Evolutionary conservation across 2,888 invertebrate species (phyloP).

Genomic region (Microctonus hyperodae): DNA sequence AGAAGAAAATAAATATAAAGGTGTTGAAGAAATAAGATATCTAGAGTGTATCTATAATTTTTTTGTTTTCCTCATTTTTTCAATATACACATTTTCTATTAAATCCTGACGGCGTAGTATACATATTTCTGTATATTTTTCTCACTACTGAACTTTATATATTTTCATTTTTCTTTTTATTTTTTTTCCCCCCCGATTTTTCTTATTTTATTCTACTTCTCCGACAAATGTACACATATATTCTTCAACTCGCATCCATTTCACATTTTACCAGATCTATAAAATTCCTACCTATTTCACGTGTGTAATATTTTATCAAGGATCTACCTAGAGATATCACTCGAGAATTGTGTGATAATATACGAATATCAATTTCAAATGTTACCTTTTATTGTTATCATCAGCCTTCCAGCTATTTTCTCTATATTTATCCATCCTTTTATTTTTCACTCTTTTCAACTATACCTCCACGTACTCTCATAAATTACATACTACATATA

Average conservation of each 20-base stretch:
- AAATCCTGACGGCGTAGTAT: conserved; percentile 36
- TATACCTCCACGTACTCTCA: neutral
- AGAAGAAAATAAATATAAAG: neutral
- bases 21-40: neutral
- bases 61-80: too few relatives aligned
- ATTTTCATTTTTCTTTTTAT: neutral
- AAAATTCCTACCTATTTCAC: conserved; percentile 17
- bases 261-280: conserved; percentile 10
- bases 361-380: conserved; percentile 4
- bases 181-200: neutral
- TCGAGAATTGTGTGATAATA: neutral
- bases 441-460: conserved; percentile 12
- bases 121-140: conserved; percentile 6
- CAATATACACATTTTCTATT: conserved; percentile 39
- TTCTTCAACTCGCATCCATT: conserved; percentile 1
- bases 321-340: conserved; percentile 1
- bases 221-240: neutral
- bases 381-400: neutral
- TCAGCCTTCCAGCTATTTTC: neutral
- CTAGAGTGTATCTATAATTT: conserved; percentile 32
- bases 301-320: conserved; percentile 14
- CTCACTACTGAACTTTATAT: neutral
- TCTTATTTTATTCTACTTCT: neutral
- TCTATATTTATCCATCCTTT: neutral
- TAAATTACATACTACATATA: neutral